phyloP scores from a whole-genome alignment of 2,113 vertebrate genomes.

The Antechinus flavipes region DNA sequence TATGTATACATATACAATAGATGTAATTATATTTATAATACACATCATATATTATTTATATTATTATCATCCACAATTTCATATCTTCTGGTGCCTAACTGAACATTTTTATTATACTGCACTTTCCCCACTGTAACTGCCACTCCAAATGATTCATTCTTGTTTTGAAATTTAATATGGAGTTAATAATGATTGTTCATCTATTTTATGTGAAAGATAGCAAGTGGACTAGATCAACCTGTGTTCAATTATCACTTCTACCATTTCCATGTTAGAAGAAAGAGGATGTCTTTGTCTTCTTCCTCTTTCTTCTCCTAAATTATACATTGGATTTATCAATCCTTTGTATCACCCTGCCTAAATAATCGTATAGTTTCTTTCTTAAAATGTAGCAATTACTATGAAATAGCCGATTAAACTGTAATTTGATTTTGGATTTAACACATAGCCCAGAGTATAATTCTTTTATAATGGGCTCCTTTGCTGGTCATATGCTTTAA shows the following conservation, averaged over 20 bases:
- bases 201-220: background rate
- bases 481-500: conserved; percentile 58
- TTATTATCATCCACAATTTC: background rate
- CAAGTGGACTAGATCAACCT: background rate
- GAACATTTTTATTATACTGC: background rate
- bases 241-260: background rate
- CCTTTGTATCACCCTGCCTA: conserved; percentile 42
- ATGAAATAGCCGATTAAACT: conserved; percentile 51
- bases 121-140: background rate
- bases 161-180: background rate
- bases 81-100: background rate
- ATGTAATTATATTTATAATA: too few species aligned
- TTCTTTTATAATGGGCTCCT: conserved; percentile 47
- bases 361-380: conserved; percentile 59
- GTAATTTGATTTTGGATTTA: conserved; percentile 63
- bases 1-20: too few species aligned
- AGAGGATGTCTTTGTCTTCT: background rate
- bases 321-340: conserved; percentile 22
- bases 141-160: background rate
- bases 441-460: conserved; percentile 50
- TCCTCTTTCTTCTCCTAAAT: conserved; percentile 7
- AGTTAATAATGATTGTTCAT: background rate
- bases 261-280: background rate
- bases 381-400: conserved; percentile 59
- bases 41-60: background rate